Evolutionary conservation across 2,888 invertebrate genomes (phyloP).

Genomic region (Papilio protenor): DNA sequence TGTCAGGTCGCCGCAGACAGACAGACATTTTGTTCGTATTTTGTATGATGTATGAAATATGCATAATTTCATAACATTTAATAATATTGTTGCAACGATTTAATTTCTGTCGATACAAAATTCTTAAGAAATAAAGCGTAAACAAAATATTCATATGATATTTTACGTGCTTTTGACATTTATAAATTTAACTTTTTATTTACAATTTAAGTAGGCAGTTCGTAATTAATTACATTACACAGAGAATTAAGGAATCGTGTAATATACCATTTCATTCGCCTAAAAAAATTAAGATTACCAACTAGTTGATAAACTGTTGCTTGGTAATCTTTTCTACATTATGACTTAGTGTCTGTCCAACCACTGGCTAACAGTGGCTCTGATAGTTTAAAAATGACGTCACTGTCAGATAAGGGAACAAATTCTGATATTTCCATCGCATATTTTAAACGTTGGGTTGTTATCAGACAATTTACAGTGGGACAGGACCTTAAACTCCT

Average conservation of each 20-base stretch:
- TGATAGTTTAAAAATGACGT: too few relatives aligned
- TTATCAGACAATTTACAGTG: too few relatives aligned
- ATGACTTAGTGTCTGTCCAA: too few relatives aligned
- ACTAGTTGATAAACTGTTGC: too few relatives aligned
- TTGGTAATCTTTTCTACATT: too few relatives aligned
- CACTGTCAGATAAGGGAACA: too few relatives aligned
- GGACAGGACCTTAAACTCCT: too few relatives aligned
- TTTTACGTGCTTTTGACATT: constrained; percentile 11
- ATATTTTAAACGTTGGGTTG: too few relatives aligned
- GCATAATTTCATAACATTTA: constrained; percentile 26
- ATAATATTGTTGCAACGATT: constrained; percentile 15
- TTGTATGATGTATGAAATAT: not conserved
- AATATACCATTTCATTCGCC: not conserved
- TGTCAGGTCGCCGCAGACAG: too few relatives aligned
- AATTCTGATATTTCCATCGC: too few relatives aligned
- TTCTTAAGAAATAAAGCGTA: constrained; percentile 6
- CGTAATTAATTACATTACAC: not conserved
- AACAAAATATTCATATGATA: constrained; percentile 1
- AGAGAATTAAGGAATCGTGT: not conserved
- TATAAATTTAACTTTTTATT: not conserved
- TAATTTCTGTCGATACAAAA: constrained; percentile 6
- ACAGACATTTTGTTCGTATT: too few relatives aligned
- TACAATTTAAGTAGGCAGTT: not conserved
- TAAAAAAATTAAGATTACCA: not conserved
- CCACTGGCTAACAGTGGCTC: too few relatives aligned